Evolutionary conservation across 2,113 vertebrate species (phyloP), one percentile per base, ranked within the genome.

Genomic region (Oxygymnocypris stewartii): DNA sequence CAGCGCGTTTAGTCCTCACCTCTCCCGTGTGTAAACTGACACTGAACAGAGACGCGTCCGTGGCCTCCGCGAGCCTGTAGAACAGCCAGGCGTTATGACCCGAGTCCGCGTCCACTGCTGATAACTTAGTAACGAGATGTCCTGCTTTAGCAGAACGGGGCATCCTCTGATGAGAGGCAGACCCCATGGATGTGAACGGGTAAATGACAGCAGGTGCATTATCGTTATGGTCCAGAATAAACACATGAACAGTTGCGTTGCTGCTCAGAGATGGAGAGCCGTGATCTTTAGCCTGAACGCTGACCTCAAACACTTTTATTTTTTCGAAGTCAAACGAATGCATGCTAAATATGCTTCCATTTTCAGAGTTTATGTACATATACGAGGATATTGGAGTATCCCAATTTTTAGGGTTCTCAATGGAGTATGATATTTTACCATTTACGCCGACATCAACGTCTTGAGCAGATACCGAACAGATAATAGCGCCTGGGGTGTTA

Each of bases 281-380:
- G 35, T 85, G 86, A 71, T 96, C 93, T 37, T 91, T 93, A 40
- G 93, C 93, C 88, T 93, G 94, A 69, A 94, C 93, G 0, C 92
- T 90, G 87, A 96, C 92, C 84, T 94, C 94, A 90, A 96, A 92
- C 86, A 95, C 93, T 54, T 95, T 95, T 25, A 92, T 92, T 87
- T 94, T 93, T 82, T 96, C 95, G 88, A 95, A 95, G 86, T 97
- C 96, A 71, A 97, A 95, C 11, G 96, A 95, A 47, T 91, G 85
- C 86, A 96, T 93, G 10, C 95, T 94, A 71, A 94, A 96, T 25
- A 97, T 90, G 42, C 94, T 91, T 0, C 96, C 96, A 0, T 91
- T 97, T 0, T 95, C 94, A 6, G 95, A 93, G 86, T 97, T 96
- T 88, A 97, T 96, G 20, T 96, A 96, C 74, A 96, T 57, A 57